Percentiles rank a stretch among this genome's conserved stretches.
Conservation (phyloP, 2,888 invertebrate species). For the Cheilosia grossa region DNA sequence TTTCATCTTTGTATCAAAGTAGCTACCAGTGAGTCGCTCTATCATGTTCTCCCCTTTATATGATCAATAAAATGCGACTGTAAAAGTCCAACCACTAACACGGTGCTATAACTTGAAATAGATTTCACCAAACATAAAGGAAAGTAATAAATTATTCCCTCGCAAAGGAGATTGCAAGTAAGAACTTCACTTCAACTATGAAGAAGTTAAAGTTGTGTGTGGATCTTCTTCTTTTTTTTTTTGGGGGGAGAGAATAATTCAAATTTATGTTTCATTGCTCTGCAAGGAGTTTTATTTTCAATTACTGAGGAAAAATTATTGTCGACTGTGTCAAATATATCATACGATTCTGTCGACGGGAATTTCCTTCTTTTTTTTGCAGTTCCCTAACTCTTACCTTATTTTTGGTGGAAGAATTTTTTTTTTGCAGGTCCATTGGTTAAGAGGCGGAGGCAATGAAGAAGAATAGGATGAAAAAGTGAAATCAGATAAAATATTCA, state of each 20-base stretch:
- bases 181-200: constrained; percentile 43
- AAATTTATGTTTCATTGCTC: constrained; percentile 73
- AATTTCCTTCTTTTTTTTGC: constrained; percentile 23
- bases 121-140: constrained; percentile 57
- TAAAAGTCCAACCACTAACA: constrained; percentile 32
- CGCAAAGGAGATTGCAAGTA: constrained; percentile 22
- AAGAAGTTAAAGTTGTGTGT: constrained; percentile 30
- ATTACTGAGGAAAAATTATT: constrained; percentile 69
- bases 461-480: constrained; percentile 24
- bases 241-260: constrained; percentile 54
- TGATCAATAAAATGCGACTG: constrained; percentile 25
- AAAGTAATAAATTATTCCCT: constrained; percentile 64
- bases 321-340: constrained; percentile 72
- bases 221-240: neutral
- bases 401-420: constrained; percentile 8
- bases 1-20: constrained; percentile 10
- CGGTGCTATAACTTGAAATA: constrained; percentile 50
- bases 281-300: constrained; percentile 71
- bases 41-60: constrained; percentile 1
- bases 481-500: constrained; percentile 73
- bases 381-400: constrained; percentile 8
- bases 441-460: neutral
- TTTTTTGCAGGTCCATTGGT: constrained; percentile 14
- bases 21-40: neutral
- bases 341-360: constrained; percentile 61